phyloP scores from a whole-genome alignment of 2,113 vertebrate species.

The Gadus chalcogrammus region DNA sequence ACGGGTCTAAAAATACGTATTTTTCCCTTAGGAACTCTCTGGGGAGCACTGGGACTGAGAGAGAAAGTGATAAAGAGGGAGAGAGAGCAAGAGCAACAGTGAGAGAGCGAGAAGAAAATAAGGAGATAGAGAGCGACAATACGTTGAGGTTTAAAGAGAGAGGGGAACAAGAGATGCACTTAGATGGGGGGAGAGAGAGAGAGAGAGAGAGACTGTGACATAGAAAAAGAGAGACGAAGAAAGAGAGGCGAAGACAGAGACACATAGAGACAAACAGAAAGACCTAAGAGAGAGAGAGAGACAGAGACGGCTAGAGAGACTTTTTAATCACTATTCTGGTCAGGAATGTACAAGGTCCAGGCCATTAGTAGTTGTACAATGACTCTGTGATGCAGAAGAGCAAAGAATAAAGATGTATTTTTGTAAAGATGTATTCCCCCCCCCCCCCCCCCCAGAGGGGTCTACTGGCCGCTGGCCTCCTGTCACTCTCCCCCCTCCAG shows the following conservation, averaged over 20 bases:
- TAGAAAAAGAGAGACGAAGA: conserved; percentile 16
- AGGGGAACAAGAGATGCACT: conserved; percentile 17
- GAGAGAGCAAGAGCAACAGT: conserved; percentile 14
- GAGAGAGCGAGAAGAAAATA: neutral
- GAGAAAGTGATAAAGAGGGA: conserved; percentile 17
- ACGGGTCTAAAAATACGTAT: conserved; percentile 74
- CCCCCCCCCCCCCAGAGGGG: too few species aligned
- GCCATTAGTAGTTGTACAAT: neutral
- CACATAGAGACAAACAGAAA: neutral
- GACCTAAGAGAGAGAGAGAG: conserved; percentile 10
- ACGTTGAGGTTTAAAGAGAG: neutral
- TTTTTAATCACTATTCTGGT: conserved; percentile 5
- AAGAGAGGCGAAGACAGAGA: too few species aligned
- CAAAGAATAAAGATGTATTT: too few species aligned
- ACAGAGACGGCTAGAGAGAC: conserved; percentile 7
- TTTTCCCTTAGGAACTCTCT: conserved; percentile 67
- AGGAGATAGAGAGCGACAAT: neutral
- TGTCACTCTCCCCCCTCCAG: too few species aligned
- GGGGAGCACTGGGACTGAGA: conserved; percentile 59
- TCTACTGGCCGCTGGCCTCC: too few species aligned
- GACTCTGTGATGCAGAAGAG: too few species aligned
- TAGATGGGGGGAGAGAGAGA: conserved; percentile 22
- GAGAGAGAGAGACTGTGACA: conserved; percentile 10
- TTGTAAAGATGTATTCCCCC: too few species aligned
- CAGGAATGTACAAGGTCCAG: conserved; percentile 33